These are phyloP conservation scores for Spicauda simplicius DNA, from an alignment of 2,888 invertebrate species.

Conservation along the genomic window DNA sequence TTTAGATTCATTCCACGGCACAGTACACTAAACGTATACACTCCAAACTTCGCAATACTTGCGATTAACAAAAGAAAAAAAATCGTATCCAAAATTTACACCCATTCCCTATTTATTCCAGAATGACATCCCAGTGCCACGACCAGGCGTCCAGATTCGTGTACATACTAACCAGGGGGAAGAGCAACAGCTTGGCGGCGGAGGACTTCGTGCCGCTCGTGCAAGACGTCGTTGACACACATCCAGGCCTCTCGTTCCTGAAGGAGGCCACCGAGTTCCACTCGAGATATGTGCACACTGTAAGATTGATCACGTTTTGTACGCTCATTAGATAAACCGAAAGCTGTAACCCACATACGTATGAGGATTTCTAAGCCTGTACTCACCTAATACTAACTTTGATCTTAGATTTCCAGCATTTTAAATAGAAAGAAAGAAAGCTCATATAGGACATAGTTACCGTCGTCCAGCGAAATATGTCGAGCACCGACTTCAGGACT, in stretches of 20 bases:
- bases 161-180: slow-evolving; percentile 91
- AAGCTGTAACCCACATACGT: too few relatives aligned
- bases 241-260: slow-evolving; percentile 98
- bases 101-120: slow-evolving; percentile 63
- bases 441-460: too few relatives aligned
- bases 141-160: slow-evolving; percentile 96
- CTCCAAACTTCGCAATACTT: too few relatives aligned
- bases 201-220: slow-evolving; percentile 97
- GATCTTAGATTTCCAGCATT: too few relatives aligned
- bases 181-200: slow-evolving; percentile 88
- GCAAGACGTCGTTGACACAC: slow-evolving; percentile 99
- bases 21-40: too few relatives aligned
- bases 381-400: too few relatives aligned
- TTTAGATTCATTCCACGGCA: too few relatives aligned
- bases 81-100: not conserved
- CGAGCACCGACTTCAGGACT: too few relatives aligned
- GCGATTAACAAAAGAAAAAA: too few relatives aligned
- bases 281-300: slow-evolving; percentile 99
- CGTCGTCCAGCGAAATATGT: too few relatives aligned
- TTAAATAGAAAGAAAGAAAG: too few relatives aligned
- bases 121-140: slow-evolving; percentile 92
- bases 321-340: not conserved
- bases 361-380: too few relatives aligned
- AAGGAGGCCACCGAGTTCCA: slow-evolving; percentile 99
- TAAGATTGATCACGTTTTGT: slow-evolving; percentile 56